Evolutionary conservation across 2,888 invertebrate species (phyloP).

Genomic region (Aphidius colemani): DNA sequence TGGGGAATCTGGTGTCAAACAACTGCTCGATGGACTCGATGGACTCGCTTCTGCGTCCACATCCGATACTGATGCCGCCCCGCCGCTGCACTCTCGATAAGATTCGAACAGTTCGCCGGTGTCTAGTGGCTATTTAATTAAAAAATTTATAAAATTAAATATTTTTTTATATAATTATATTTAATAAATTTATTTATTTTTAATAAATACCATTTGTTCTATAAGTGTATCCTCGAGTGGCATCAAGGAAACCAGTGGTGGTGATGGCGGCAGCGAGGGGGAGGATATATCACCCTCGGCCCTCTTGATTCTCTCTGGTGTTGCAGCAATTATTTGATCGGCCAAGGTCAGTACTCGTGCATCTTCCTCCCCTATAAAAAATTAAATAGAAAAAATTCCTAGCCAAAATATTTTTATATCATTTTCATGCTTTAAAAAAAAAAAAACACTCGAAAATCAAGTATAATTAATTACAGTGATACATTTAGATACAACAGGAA

Average conservation of each 20-base stretch:
- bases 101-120: conserved; percentile 57
- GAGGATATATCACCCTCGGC: conserved; percentile 56
- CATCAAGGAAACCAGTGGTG: conserved; percentile 52
- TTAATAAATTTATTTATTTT: conserved; percentile 13
- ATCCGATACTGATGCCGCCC: conserved; percentile 57
- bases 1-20: conserved; percentile 74
- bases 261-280: conserved; percentile 58
- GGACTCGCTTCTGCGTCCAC: conserved; percentile 58
- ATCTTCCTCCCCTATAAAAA: conserved; percentile 81
- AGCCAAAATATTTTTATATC: conserved; percentile 36
- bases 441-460: no score
- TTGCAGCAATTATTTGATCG: conserved; percentile 97
- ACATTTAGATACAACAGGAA: no score
- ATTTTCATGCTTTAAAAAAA: no score
- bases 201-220: conserved; percentile 59
- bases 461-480: no score
- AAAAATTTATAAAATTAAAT: neutral
- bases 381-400: conserved; percentile 31
- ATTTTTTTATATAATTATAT: conserved; percentile 5
- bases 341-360: conserved; percentile 90
- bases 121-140: conserved; percentile 49
- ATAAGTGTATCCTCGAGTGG: conserved; percentile 57
- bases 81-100: conserved; percentile 57
- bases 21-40: conserved; percentile 60
- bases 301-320: conserved; percentile 95